Percentiles rank a stretch among this genome's conserved stretches.
phyloP scores from a whole-genome alignment of 2,888 invertebrate species.

The Sphaerophoria taeniata region DNA sequence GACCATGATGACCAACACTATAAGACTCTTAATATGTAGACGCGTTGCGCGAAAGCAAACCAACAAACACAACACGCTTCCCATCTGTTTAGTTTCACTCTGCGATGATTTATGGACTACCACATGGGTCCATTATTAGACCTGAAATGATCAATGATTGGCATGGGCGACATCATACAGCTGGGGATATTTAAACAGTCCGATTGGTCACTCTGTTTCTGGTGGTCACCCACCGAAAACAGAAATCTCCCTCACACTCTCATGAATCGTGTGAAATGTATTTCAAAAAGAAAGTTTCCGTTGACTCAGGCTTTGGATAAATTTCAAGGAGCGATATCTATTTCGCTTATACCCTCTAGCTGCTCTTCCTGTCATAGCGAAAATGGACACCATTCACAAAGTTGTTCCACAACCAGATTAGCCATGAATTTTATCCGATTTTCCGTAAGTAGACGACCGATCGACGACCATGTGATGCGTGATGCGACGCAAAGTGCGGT shows the following conservation, averaged over 20 bases:
- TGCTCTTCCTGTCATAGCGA: constrained; percentile 23
- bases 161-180: constrained; percentile 65
- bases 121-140: constrained; percentile 68
- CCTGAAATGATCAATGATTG: constrained; percentile 70
- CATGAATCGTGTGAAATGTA: constrained; percentile 47
- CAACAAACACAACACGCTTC: constrained; percentile 59
- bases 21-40: constrained; percentile 57
- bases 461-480: not conserved
- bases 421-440: constrained; percentile 67
- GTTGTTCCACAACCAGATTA: constrained; percentile 70
- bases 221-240: constrained; percentile 37
- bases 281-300: constrained; percentile 49
- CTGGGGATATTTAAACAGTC: constrained; percentile 38
- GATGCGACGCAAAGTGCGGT: not conserved
- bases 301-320: not conserved
- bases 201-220: constrained; percentile 34
- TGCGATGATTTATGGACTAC: constrained; percentile 67
- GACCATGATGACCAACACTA: not conserved
- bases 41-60: constrained; percentile 45
- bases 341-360: constrained; percentile 33
- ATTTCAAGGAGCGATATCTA: constrained; percentile 36
- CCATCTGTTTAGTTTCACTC: constrained; percentile 46
- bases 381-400: constrained; percentile 52
- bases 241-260: constrained; percentile 8
- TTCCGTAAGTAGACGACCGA: constrained; percentile 52